Base-by-base conservation (phyloP, 1,140 invertebrate genomes). In the Drosophila bocki region DNA sequence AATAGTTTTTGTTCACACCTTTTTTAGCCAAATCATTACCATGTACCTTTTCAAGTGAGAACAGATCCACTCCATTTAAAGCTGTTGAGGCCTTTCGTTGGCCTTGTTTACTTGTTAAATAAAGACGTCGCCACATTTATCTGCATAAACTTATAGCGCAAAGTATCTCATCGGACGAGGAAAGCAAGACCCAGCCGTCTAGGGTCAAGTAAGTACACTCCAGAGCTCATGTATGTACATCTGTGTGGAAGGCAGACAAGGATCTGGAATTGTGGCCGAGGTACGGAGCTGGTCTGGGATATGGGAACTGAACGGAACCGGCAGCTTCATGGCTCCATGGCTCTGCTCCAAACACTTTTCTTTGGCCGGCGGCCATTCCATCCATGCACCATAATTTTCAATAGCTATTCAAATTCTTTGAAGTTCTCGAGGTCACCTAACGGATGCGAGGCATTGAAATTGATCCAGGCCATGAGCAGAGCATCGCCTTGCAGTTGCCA, bases 351-450 rank as follows among this genome's bases (percentile, higher is more conserved):
- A 78, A 82, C 80, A 82, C 80, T 82, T 82, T 82, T 78, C 80
- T 82, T 78, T 70, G 61, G 58, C 80, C 80, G 75, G 59, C 45
- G 70, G 79, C 80, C 63, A 82, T 82, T 48, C 29, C 77, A 59
- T 74, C 60, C 78, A 80, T 80, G 75, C 77, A 82, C 80, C 75
- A 82, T 82, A 82, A 82, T 82, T 82, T 82, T 82, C 80, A 82
- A 82, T 82, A 82, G 80, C 80, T 82, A 82, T 82, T 78, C 80
- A 81, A 80, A 82, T 78, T 82, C 75, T 82, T 67, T 78, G 58
- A 78, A 77, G 80, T 82, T 82, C 80, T 82, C 57, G 80, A 82
- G 80, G 80, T 82, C 80, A 82, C 68, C 70, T 82, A 82, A 82
- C 80, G 80, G 80, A 78, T 67, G 69, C 69, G 75, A 78, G 75